These are phyloP conservation scores for Scaptomyza graminum DNA, from an alignment of 1,140 invertebrate species.

Conservation along the genomic window DNA sequence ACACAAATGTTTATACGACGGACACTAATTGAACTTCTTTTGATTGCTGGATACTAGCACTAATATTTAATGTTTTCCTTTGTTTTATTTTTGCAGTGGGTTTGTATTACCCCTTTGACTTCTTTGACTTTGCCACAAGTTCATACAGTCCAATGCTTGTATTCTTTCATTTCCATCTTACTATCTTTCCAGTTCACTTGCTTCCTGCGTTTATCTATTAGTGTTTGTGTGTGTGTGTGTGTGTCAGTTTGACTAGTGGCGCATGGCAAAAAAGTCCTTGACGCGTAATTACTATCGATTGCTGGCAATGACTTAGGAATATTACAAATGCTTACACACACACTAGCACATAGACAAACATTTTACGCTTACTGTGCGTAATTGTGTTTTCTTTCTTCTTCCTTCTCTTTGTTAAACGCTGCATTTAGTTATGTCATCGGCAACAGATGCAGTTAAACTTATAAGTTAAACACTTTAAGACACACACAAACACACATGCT, in stretches of 20 bases:
- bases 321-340: slow-evolving; percentile 32
- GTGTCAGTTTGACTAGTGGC: slow-evolving; percentile 4
- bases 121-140: slow-evolving; percentile 6
- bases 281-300: slow-evolving; percentile 52
- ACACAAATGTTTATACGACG: background rate
- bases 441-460: slow-evolving; percentile 24
- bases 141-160: slow-evolving; percentile 9
- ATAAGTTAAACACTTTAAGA: slow-evolving; percentile 9
- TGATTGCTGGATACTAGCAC: background rate
- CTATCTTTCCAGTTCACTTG: slow-evolving; percentile 5
- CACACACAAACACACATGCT: background rate
- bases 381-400: slow-evolving; percentile 15
- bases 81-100: background rate
- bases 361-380: slow-evolving; percentile 29
- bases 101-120: background rate
- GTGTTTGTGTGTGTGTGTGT: background rate
- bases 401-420: slow-evolving; percentile 7
- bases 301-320: slow-evolving; percentile 47
- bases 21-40: background rate
- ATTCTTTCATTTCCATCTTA: background rate
- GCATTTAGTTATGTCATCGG: slow-evolving; percentile 50
- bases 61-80: background rate
- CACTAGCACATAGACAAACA: too few species aligned
- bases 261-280: slow-evolving; percentile 32
- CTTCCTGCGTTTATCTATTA: slow-evolving; percentile 10